Percentiles rank a stretch among this genome's conserved stretches.
phyloP scores from a whole-genome alignment of 2,113 vertebrate genomes.

The Laticauda colubrina region DNA sequence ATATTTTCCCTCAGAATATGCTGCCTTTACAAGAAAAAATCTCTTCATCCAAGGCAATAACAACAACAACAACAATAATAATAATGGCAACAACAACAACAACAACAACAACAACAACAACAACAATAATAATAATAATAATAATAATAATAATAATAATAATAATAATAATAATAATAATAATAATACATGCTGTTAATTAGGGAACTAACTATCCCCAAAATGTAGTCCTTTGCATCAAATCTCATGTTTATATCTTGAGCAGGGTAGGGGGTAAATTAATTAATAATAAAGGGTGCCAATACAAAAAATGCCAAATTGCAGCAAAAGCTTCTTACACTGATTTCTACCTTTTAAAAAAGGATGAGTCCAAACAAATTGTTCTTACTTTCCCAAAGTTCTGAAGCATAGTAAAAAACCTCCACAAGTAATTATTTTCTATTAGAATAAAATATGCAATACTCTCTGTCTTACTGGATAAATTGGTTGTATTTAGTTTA shows the following conservation, averaged over 20 bases:
- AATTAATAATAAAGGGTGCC: background rate
- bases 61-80: background rate
- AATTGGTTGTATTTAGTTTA: conserved; percentile 59
- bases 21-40: background rate
- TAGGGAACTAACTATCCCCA: background rate
- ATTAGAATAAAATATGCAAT: conserved; percentile 56
- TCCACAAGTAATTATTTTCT: conserved; percentile 56
- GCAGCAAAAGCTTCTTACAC: background rate
- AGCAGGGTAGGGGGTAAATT: background rate
- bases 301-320: background rate
- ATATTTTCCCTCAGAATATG: background rate
- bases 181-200: background rate
- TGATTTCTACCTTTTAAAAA: conserved; percentile 6
- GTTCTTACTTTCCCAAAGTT: conserved; percentile 49
- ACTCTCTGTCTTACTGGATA: conserved; percentile 60
- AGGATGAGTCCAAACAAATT: conserved; percentile 32
- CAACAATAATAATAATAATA: background rate
- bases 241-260: background rate
- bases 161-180: background rate
- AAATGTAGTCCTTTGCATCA: background rate
- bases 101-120: background rate
- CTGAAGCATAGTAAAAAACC: conserved; percentile 51
- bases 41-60: background rate
- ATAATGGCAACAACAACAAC: background rate
- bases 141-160: background rate